Conservation (phyloP, 2,113 vertebrate genomes). For the Hemiprocne comata region DNA sequence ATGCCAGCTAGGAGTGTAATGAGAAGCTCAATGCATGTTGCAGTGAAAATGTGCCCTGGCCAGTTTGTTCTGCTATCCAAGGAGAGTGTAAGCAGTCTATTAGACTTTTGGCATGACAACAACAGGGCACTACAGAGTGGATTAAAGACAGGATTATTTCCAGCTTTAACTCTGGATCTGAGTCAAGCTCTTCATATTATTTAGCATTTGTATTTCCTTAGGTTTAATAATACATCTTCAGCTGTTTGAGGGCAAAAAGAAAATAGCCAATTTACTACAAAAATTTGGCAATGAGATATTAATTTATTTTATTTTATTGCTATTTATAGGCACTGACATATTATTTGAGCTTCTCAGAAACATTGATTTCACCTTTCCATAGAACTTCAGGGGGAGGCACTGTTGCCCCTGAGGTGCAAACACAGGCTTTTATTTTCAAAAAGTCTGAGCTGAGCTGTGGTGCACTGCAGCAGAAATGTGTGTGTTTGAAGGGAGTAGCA, state of each 20-base stretch:
- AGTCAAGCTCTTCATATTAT: neutral
- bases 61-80: neutral
- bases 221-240: neutral
- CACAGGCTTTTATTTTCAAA: neutral
- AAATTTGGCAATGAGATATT: neutral
- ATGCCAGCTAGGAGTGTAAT: neutral
- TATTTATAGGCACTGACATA: neutral
- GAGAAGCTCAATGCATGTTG: neutral
- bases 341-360: neutral
- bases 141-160: conserved; percentile 46
- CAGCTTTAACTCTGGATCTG: conserved; percentile 5
- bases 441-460: neutral
- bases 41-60: neutral
- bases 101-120: neutral
- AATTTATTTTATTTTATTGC: neutral
- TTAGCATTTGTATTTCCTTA: neutral
- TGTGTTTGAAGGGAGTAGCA: neutral
- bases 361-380: neutral
- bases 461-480: neutral
- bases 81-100: neutral
- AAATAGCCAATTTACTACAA: neutral
- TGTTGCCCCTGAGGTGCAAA: neutral
- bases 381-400: neutral
- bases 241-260: neutral
- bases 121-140: conserved; percentile 2